Conservation (phyloP, 2,888 invertebrate genomes). For the Halocaridina rubra region DNA sequence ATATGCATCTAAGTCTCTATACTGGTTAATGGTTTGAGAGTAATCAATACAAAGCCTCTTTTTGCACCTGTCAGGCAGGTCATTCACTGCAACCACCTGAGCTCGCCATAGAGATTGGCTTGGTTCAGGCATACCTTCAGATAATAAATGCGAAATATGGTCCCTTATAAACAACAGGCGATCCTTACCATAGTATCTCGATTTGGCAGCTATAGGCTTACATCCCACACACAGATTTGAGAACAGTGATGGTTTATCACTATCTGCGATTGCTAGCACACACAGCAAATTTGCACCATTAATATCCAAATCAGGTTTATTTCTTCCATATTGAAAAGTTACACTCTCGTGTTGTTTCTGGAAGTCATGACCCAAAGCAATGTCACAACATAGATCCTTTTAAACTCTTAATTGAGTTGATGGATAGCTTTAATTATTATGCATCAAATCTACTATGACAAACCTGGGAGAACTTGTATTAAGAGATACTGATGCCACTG, state of each 20-base stretch:
- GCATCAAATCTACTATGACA: not conserved
- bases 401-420: not conserved
- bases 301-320: not conserved
- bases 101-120: too few species aligned
- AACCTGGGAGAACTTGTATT: not conserved
- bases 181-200: not conserved
- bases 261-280: not conserved
- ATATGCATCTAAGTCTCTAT: not conserved
- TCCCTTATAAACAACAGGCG: not conserved
- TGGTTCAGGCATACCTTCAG: not conserved
- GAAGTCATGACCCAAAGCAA: constrained; percentile 8
- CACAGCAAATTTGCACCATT: not conserved
- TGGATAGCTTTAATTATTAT: not conserved
- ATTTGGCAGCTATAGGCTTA: not conserved
- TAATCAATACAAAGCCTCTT: not conserved
- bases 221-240: not conserved
- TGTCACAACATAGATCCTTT: not conserved
- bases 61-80: not conserved
- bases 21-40: not conserved
- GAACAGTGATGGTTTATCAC: constrained; percentile 7
- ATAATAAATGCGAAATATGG: not conserved
- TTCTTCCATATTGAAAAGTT: not conserved
- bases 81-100: not conserved
- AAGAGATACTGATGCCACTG: not conserved
- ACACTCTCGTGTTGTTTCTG: constrained; percentile 15